Conservation (phyloP, 2,113 vertebrate species). For the Nematolebias whitei region DNA sequence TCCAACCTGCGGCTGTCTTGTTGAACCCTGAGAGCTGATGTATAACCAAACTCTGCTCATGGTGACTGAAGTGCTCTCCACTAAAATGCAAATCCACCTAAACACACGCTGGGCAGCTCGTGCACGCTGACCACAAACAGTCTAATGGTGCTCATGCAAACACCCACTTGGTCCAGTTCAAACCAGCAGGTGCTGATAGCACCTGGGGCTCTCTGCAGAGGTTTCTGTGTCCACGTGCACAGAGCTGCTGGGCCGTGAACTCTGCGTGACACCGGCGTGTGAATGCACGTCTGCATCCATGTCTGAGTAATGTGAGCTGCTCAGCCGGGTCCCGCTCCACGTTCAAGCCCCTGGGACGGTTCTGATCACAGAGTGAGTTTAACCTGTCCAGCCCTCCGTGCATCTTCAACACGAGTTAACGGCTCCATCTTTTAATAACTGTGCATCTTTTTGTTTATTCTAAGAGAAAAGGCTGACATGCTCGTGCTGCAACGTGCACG, state of each 20-base stretch:
- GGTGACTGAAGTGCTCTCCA: not conserved
- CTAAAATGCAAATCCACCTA: not conserved
- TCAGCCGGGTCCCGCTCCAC: slow-evolving; percentile 56
- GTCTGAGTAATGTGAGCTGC: slow-evolving; percentile 71
- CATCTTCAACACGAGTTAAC: too few species aligned
- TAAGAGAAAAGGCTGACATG: too few species aligned
- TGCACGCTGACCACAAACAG: slow-evolving; percentile 23
- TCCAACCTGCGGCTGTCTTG: too few species aligned
- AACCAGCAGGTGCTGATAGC: slow-evolving; percentile 43
- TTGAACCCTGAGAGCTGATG: not conserved
- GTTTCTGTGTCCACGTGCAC: slow-evolving; percentile 48
- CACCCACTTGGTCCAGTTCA: slow-evolving; percentile 42
- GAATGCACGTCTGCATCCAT: slow-evolving; percentile 69
- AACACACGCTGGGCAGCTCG: slow-evolving; percentile 2
- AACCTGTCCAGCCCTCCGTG: too few species aligned
- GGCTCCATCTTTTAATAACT: too few species aligned
- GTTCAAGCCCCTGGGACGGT: slow-evolving; percentile 32
- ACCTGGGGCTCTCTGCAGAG: slow-evolving; percentile 23
- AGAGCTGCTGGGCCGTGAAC: slow-evolving; percentile 58
- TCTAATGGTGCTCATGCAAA: slow-evolving; percentile 35
- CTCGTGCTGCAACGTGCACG: too few species aligned
- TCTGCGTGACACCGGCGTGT: slow-evolving; percentile 61
- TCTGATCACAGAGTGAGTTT: slow-evolving; percentile 36
- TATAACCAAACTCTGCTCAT: not conserved
- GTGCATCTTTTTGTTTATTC: too few species aligned